Conservation (phyloP, 2,888 invertebrate genomes). For the Stenoptilia bipunctidactyla region DNA sequence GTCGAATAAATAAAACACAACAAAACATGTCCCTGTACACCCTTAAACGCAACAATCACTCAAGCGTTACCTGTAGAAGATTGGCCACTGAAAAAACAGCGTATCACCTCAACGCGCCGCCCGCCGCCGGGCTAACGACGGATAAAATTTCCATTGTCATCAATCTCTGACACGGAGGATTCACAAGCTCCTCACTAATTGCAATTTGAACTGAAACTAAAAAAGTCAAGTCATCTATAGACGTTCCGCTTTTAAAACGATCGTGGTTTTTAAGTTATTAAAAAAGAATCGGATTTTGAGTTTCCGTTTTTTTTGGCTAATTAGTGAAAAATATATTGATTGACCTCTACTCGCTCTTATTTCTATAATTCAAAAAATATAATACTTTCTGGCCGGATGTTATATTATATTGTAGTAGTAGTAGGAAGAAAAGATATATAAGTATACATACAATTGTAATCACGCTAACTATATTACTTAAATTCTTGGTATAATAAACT, state of each 20-base stretch:
- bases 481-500: no score
- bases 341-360: not conserved
- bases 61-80: constrained; percentile 30
- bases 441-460: no score
- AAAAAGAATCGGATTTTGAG: constrained; percentile 17
- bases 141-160: constrained; percentile 72
- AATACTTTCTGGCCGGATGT: no score
- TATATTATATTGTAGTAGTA: no score
- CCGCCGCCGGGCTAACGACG: constrained; percentile 72
- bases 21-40: no score
- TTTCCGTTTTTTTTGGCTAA: not conserved
- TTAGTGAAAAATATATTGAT: not conserved
- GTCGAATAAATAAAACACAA: no score
- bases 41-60: no score
- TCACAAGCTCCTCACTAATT: constrained; percentile 69
- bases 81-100: constrained; percentile 62
- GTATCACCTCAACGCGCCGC: constrained; percentile 60
- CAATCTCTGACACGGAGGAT: constrained; percentile 69
- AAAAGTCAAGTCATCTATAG: constrained; percentile 54
- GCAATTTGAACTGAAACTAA: constrained; percentile 68
- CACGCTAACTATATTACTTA: no score
- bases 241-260: constrained; percentile 25
- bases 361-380: not conserved
- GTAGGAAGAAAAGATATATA: no score
- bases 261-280: no score